Evolutionary conservation across 2,113 vertebrate genomes (phyloP), one percentile per base, ranked within the genome.

Genomic region (Cisticola juncidis): DNA sequence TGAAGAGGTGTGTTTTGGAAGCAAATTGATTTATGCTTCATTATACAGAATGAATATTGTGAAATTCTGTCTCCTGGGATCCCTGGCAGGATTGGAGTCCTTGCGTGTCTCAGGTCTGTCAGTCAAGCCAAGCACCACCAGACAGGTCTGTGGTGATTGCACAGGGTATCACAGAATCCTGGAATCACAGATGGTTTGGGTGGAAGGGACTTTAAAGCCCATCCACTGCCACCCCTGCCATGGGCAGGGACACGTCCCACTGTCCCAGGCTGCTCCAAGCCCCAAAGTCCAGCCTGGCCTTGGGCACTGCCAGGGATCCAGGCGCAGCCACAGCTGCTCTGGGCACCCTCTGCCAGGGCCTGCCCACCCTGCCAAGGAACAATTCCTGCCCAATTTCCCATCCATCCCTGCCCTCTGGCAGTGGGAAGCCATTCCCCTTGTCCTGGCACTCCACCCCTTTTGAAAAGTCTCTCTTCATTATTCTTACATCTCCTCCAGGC

Each of bases 401-500:
- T 11, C 31, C 2, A 8, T 0, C 22, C 62, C 62, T 69, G 22
- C 11, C 21, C 45, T 69, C 83, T 69, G 53, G 9, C 45, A 86
- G 0, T 50, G 21, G 12, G 36, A 44, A 48, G 4, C 44, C 36
- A 53, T 60, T 69, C 38, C 16, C 36, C 3, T 0, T 18, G 31
- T 33, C 44, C 45, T 77, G 33, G 0, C 33, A 1, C 54, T 53
- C 72, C 22, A 51, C 2, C 22, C 31, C 45, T 36, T 60, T 1
- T 1, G 0, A 8, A 15, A 1, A 50, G 8, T 31, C 26, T 60
- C 51, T 40, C 12, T 36, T 4, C 35, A 25, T 28, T 1, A 3
- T 3, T 58, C 28, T 1, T 51, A 1, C 0, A 11, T 2, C 33
- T 60, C 38, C 26, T 58, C 14, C 31, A 77, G 53, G 53, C 1